Conservation (phyloP, 2,113 vertebrate species). For the Gorsachius goisagi region DNA sequence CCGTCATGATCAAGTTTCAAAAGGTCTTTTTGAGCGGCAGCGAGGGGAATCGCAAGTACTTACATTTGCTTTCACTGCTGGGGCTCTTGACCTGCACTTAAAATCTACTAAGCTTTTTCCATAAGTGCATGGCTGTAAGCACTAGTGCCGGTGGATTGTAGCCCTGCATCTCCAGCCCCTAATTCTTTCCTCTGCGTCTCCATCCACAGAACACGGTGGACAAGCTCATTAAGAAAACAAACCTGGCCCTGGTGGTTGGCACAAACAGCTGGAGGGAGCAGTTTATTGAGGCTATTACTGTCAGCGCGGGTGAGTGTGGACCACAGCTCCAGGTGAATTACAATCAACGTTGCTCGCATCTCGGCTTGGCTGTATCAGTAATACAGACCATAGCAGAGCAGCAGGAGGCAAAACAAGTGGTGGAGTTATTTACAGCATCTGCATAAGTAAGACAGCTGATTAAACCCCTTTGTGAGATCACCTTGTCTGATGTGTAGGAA, state of each 20-base stretch:
- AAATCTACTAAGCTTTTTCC: conserved; percentile 2
- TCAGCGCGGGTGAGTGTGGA: conserved; percentile 90
- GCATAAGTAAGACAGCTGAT: not conserved
- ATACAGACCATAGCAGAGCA: not conserved
- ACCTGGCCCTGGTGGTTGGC: conserved; percentile 92
- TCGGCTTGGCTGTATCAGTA: not conserved
- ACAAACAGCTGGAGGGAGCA: conserved; percentile 98
- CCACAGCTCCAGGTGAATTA: not conserved
- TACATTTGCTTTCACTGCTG: not conserved
- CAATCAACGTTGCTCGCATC: not conserved
- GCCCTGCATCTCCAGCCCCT: not conserved
- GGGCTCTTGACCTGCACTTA: not conserved
- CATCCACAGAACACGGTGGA: conserved; percentile 90
- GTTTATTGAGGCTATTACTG: conserved; percentile 93
- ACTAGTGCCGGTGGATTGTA: not conserved
- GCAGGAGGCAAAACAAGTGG: not conserved
- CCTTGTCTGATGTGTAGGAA: not conserved
- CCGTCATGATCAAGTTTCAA: not conserved
- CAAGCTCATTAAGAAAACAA: conserved; percentile 98
- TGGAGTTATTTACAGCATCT: not conserved
- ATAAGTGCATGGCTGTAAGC: not conserved
- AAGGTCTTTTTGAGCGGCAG: not conserved
- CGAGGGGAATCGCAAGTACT: not conserved
- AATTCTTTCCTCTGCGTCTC: not conserved
- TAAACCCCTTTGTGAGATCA: not conserved